A percentile compares a stretch with the other conserved stretches of the same genome.
Conservation (phyloP, 2,113 vertebrate genomes). For the Paratilapia polleni region DNA sequence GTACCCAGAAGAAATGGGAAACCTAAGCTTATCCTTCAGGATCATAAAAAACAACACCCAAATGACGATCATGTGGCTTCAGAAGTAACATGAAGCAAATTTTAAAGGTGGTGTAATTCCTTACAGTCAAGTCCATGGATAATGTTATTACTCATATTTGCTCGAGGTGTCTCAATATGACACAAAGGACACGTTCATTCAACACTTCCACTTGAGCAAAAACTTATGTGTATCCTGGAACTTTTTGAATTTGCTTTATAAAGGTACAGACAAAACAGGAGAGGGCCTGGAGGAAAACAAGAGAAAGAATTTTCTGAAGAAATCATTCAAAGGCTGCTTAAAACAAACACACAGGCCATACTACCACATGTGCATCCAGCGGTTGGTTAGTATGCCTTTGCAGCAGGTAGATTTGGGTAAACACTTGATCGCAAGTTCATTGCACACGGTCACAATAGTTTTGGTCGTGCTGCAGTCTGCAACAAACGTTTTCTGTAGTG, state of each 20-base stretch:
- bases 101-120: not conserved
- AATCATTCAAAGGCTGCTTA: not conserved
- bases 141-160: not conserved
- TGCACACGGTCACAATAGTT: no score
- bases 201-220: not conserved
- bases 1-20: not conserved
- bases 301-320: not conserved
- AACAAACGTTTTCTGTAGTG: no score
- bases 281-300: not conserved
- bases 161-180: not conserved
- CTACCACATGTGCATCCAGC: not conserved
- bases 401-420: not conserved
- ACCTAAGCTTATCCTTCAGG: not conserved
- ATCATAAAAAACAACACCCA: not conserved
- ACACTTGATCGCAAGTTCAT: no score
- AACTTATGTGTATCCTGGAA: no score
- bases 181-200: not conserved
- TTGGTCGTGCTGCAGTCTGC: no score
- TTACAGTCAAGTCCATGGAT: not conserved
- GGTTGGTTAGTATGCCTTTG: not conserved
- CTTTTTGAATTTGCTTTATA: not conserved
- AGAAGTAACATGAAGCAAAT: not conserved
- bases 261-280: not conserved
- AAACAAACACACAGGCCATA: not conserved
- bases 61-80: fast-evolving